These are phyloP conservation scores for Lichenostomus cassidix DNA, from an alignment of 2,113 vertebrate species.

Conservation along the genomic window DNA sequence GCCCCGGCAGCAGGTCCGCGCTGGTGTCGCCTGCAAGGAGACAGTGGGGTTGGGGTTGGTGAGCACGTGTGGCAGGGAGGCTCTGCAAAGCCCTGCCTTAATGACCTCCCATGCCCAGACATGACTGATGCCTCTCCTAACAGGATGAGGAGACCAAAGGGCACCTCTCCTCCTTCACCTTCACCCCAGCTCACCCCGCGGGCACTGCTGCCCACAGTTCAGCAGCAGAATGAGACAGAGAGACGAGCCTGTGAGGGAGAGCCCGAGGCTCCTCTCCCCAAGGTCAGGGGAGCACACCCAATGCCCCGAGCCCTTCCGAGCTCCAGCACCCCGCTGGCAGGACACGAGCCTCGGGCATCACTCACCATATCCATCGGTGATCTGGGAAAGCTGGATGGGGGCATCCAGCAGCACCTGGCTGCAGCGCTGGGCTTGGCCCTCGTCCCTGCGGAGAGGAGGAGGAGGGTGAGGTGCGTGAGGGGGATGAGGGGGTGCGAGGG, in stretches of 20 bases:
- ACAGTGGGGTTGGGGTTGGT: background rate
- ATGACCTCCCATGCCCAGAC: background rate
- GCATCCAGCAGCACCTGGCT: slow-evolving; percentile 87
- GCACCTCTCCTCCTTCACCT: background rate
- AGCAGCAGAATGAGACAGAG: background rate
- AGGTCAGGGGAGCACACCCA: fast-evolving
- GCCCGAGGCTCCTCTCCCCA: fast-evolving
- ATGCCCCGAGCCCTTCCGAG: fast-evolving
- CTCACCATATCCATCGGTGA: slow-evolving; percentile 85
- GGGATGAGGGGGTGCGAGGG: background rate
- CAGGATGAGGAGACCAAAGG: background rate
- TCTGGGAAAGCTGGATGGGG: slow-evolving; percentile 94
- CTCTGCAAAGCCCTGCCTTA: background rate
- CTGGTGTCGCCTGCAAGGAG: slow-evolving; percentile 63
- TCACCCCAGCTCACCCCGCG: fast-evolving
- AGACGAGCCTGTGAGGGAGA: background rate
- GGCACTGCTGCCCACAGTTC: background rate
- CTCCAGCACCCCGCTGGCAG: fast-evolving
- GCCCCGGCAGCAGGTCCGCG: slow-evolving; percentile 63
- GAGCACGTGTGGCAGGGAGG: background rate
- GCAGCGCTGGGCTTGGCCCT: slow-evolving; percentile 69
- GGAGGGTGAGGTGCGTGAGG: background rate
- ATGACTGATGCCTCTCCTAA: background rate
- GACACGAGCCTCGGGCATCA: background rate
- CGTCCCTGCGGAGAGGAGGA: slow-evolving; percentile 48